phyloP scores from a whole-genome alignment of 2,797 vertebrate genomes.

The Myotis planiceps region DNA sequence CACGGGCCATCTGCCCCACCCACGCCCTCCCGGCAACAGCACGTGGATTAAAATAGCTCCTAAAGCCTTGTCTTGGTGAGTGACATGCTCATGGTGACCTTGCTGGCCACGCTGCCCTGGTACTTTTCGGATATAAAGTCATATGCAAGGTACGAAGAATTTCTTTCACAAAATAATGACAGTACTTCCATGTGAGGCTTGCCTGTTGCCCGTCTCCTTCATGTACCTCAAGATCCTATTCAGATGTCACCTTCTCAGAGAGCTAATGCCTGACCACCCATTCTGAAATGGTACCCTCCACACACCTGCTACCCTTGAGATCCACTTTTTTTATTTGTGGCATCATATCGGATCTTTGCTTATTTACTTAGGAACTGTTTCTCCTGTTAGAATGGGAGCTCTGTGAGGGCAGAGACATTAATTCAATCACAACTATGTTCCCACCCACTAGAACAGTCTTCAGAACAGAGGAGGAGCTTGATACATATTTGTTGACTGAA shows the following conservation, averaged over 20 bases:
- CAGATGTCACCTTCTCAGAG: not conserved
- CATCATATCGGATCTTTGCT: not conserved
- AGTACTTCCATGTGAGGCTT: not conserved
- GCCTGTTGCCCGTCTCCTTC: not conserved
- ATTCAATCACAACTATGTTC: not conserved
- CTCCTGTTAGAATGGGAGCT: not conserved
- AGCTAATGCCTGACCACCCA: not conserved
- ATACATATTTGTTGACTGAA: not conserved
- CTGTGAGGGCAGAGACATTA: not conserved
- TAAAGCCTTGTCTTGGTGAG: not conserved
- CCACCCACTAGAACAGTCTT: not conserved
- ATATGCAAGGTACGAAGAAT: not conserved
- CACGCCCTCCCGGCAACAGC: not conserved
- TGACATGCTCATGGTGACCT: not conserved
- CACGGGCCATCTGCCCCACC: not conserved
- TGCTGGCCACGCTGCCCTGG: not conserved
- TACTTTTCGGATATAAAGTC: not conserved
- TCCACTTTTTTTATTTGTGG: not conserved
- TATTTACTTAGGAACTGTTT: not conserved
- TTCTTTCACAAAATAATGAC: not conserved
- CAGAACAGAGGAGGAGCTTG: not conserved
- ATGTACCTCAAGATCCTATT: not conserved
- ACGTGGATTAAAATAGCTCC: slow-evolving; percentile 3
- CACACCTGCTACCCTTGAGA: rapidly evolving
- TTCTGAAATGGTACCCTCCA: not conserved